phyloP scores from a whole-genome alignment of 2,113 vertebrate genomes.

The Brachyistius frenatus region DNA sequence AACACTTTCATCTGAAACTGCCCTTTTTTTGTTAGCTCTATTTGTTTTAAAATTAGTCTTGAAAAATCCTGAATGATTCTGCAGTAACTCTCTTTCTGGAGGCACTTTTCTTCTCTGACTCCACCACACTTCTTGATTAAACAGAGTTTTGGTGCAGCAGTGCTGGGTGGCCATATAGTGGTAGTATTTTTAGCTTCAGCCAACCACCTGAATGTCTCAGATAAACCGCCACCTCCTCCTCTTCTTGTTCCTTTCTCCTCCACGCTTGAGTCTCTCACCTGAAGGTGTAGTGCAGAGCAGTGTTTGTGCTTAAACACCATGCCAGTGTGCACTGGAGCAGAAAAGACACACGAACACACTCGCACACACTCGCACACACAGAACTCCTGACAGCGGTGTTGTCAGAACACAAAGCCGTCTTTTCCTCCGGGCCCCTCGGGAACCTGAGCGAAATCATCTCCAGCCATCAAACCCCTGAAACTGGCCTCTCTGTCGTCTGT shows the following conservation, averaged over 20 bases:
- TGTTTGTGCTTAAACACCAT: slow-evolving; percentile 79
- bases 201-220: slow-evolving; percentile 41
- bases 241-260: slow-evolving; percentile 39
- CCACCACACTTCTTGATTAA: not conserved
- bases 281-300: slow-evolving; percentile 68
- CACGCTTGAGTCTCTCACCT: slow-evolving; percentile 77
- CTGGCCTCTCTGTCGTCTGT: slow-evolving; percentile 46
- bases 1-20: no score
- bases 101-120: not conserved
- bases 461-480: slow-evolving; percentile 69
- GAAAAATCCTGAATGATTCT: not conserved
- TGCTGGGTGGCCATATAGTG: not conserved
- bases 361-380: slow-evolving; percentile 1
- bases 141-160: not conserved
- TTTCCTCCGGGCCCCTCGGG: slow-evolving; percentile 81
- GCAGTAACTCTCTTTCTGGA: not conserved
- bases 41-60: not conserved
- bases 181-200: slow-evolving; percentile 9
- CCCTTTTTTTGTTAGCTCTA: no score
- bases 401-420: slow-evolving; percentile 84
- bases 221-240: slow-evolving; percentile 18
- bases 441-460: slow-evolving; percentile 83
- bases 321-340: slow-evolving; percentile 77
- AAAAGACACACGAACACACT: slow-evolving; percentile 69
- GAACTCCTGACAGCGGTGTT: slow-evolving; percentile 77